Evolutionary conservation across 2,888 invertebrate genomes (phyloP).

Genomic region (Platynereis dumerilii): DNA sequence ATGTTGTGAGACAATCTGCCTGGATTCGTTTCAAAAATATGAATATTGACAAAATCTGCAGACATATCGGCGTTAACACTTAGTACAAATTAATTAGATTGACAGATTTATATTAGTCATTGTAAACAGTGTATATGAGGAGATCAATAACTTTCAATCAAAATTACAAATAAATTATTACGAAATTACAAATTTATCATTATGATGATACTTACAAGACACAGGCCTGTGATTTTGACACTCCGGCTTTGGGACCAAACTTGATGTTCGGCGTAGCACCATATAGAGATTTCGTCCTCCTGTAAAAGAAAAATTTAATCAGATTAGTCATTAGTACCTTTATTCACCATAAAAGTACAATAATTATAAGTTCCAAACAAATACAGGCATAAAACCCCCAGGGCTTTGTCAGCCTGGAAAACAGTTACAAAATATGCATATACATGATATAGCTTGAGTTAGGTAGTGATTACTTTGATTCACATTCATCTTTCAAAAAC

Average conservation of each 20-base stretch:
- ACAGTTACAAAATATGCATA: background rate
- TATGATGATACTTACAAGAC: slow-evolving; percentile 90
- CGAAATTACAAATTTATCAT: background rate
- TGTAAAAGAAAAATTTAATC: slow-evolving; percentile 67
- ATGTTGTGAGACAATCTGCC: too few relatives aligned
- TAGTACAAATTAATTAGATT: too few relatives aligned
- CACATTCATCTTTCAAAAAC: too few relatives aligned
- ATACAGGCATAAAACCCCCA: too few relatives aligned
- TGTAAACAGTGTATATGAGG: too few relatives aligned
- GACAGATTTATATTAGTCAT: too few relatives aligned
- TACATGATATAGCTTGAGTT: too few relatives aligned
- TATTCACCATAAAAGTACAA: background rate
- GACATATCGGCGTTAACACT: too few relatives aligned
- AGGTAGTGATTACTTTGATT: too few relatives aligned
- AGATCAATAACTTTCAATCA: too few relatives aligned
- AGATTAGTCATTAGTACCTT: background rate
- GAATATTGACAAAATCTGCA: too few relatives aligned
- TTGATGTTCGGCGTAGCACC: slow-evolving; percentile 95
- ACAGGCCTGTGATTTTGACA: slow-evolving; percentile 95
- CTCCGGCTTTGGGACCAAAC: slow-evolving; percentile 97
- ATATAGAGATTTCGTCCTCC: slow-evolving; percentile 92
- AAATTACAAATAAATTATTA: slow-evolving; percentile 3
- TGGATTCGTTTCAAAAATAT: too few relatives aligned
- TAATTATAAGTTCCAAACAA: background rate
- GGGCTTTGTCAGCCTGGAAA: background rate